Evolutionary conservation across 2,888 invertebrate species (phyloP).

Genomic region (Chrysomela aeneicollis): DNA sequence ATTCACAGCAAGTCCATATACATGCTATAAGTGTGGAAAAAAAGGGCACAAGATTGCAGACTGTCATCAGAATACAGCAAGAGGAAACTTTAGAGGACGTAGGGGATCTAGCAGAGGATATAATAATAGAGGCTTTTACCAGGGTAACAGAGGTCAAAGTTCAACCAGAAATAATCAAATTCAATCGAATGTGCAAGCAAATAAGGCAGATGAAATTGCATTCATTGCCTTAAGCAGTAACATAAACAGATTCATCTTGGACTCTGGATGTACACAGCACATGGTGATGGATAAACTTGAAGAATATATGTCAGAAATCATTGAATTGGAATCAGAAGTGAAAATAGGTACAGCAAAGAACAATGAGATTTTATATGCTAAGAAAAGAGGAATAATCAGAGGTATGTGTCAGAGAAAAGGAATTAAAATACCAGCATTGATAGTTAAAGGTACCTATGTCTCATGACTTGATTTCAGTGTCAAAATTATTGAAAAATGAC

Average conservation of each 20-base stretch:
- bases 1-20: slow-evolving; percentile 24
- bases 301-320: slow-evolving; percentile 19
- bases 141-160: not conserved
- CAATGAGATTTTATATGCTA: slow-evolving; percentile 10
- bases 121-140: slow-evolving; percentile 29
- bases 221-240: slow-evolving; percentile 22
- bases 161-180: slow-evolving; percentile 16
- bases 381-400: slow-evolving; percentile 17
- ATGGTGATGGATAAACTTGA: slow-evolving; percentile 21
- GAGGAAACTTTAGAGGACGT: slow-evolving; percentile 19
- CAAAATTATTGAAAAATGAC: slow-evolving; percentile 6
- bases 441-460: slow-evolving; percentile 20
- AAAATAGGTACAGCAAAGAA: slow-evolving; percentile 24
- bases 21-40: slow-evolving; percentile 30
- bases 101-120: too few relatives aligned
- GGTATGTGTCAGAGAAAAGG: slow-evolving; percentile 25
- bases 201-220: slow-evolving; percentile 24
- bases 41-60: slow-evolving; percentile 23
- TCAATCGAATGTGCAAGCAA: slow-evolving; percentile 2
- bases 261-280: slow-evolving; percentile 28
- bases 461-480: slow-evolving; percentile 15
- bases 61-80: not conserved
- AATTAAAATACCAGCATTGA: slow-evolving; percentile 20
- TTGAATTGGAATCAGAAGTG: slow-evolving; percentile 14
- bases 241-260: slow-evolving; percentile 23